These are phyloP conservation scores for Sabatieria punctata DNA, from an alignment of 2,888 invertebrate genomes.

Conservation along the genomic window DNA sequence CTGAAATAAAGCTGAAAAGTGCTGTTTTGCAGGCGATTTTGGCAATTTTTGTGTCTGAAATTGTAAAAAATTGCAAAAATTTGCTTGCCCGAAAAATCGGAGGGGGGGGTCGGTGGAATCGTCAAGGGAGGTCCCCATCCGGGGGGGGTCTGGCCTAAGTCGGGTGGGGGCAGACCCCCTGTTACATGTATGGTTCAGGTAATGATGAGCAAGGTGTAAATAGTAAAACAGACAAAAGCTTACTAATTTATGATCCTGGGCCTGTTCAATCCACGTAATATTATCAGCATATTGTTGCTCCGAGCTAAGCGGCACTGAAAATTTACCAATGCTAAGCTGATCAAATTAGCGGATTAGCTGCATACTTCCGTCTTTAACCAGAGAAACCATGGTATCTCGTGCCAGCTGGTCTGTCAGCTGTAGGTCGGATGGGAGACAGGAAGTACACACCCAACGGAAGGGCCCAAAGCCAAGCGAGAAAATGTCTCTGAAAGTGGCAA, in stretches of 20 bases:
- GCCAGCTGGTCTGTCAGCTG: conserved; percentile 42
- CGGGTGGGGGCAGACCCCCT: too few relatives aligned
- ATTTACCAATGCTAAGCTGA: too few relatives aligned
- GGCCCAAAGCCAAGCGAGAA: conserved; percentile 49
- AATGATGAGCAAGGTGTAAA: neutral
- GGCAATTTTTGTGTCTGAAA: too few relatives aligned
- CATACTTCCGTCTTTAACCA: conserved; percentile 15
- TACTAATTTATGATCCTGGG: conserved; percentile 41
- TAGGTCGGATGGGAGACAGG: conserved; percentile 40
- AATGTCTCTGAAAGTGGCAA: conserved; percentile 37
- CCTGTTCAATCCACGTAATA: conserved; percentile 43
- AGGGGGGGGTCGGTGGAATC: too few relatives aligned
- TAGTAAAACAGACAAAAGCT: conserved; percentile 18
- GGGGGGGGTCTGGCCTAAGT: too few relatives aligned
- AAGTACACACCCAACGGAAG: conserved; percentile 47
- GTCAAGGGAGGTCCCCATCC: too few relatives aligned
- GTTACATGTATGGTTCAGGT: too few relatives aligned
- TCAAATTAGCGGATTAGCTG: neutral
- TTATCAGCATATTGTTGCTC: conserved; percentile 44
- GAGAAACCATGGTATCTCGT: conserved; percentile 35
- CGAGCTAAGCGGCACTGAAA: too few relatives aligned
- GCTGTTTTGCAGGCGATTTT: too few relatives aligned
- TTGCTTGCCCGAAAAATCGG: too few relatives aligned
- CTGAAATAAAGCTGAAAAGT: too few relatives aligned
- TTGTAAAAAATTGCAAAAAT: too few relatives aligned